Conservation (phyloP, 2,797 vertebrate species). For the Paguma larvata region DNA sequence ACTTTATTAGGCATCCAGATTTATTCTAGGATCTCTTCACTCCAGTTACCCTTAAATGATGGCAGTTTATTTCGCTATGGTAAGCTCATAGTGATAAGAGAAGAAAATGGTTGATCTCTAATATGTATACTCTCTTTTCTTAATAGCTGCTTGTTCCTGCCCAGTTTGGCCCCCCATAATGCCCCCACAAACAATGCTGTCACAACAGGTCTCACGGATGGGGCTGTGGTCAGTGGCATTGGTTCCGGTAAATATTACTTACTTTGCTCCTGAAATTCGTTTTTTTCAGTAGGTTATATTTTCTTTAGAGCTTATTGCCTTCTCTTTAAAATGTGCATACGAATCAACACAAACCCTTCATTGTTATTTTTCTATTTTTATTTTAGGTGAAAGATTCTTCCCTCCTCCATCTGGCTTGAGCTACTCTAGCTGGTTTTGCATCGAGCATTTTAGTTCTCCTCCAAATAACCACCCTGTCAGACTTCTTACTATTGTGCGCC, state of each 20-base stretch:
- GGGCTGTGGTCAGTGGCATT: slow-evolving; percentile 96
- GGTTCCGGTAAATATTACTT: slow-evolving; percentile 92
- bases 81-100: background rate
- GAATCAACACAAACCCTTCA: background rate
- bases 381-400: slow-evolving; percentile 95
- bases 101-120: background rate
- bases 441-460: slow-evolving; percentile 95
- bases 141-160: slow-evolving; percentile 96
- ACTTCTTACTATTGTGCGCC: slow-evolving; percentile 94
- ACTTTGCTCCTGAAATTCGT: background rate
- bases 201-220: slow-evolving; percentile 94
- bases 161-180: slow-evolving; percentile 98
- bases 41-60: background rate
- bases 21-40: background rate
- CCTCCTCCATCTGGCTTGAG: slow-evolving; percentile 97
- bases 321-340: background rate
- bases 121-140: slow-evolving; percentile 37
- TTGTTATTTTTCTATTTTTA: slow-evolving; percentile 40
- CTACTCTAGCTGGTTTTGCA: slow-evolving; percentile 98
- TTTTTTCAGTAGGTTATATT: background rate
- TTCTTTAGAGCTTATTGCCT: background rate
- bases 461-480: slow-evolving; percentile 95
- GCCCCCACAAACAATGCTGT: slow-evolving; percentile 95
- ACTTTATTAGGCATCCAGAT: background rate
- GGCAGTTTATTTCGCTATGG: background rate